phyloP scores from a whole-genome alignment of 1,140 invertebrate genomes.

The Hycleus phaleratus region DNA sequence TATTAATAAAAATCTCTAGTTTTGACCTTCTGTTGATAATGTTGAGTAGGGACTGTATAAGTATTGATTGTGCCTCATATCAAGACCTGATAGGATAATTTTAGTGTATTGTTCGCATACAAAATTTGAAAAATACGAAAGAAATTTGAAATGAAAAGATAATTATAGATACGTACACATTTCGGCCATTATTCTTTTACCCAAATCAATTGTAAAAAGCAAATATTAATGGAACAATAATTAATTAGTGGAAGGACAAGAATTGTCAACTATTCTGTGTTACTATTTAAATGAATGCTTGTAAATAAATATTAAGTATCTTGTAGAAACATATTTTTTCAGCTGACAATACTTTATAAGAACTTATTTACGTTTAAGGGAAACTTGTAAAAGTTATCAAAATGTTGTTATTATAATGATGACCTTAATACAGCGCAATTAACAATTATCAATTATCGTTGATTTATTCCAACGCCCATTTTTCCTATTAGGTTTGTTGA shows the following conservation, averaged over 20 bases:
- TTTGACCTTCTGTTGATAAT: neutral
- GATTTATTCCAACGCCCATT: neutral
- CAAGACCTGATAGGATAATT: constrained; percentile 14
- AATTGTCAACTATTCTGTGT: constrained; percentile 5
- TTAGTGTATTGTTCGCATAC: too few species aligned
- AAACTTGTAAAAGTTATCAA: neutral
- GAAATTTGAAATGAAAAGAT: neutral
- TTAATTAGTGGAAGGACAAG: neutral
- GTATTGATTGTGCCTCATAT: constrained; percentile 26
- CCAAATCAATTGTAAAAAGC: neutral
- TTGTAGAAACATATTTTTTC: constrained; percentile 38
- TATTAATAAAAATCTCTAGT: neutral
- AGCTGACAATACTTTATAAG: constrained; percentile 32
- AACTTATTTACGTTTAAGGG: neutral
- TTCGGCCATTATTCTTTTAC: neutral
- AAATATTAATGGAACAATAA: neutral
- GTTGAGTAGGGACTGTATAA: neutral
- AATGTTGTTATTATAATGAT: constrained; percentile 8
- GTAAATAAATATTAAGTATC: constrained; percentile 26
- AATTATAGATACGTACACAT: neutral
- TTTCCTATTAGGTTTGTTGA: too few species aligned
- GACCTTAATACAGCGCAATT: constrained; percentile 9
- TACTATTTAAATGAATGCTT: constrained; percentile 16
- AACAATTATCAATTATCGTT: constrained; percentile 8
- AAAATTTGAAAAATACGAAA: too few species aligned